Percentiles rank a stretch among this genome's conserved stretches.
Evolutionary conservation across 2,888 invertebrate genomes (phyloP).

Genomic region (Lycaena phlaeas): DNA sequence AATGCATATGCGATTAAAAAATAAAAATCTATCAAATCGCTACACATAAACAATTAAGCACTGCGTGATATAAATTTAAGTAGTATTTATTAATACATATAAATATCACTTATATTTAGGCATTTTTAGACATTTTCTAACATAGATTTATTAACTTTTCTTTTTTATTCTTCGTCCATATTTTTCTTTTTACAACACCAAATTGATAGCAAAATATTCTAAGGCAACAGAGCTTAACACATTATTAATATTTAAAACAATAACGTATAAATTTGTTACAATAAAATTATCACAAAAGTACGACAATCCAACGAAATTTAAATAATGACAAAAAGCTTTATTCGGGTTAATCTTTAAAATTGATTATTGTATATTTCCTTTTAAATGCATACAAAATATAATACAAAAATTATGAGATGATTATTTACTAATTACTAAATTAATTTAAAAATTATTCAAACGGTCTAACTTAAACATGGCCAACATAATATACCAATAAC

Average conservation of each 20-base stretch:
- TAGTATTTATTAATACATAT: neutral
- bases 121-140: neutral
- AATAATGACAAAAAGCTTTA: conserved; percentile 2
- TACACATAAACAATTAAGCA: conserved; percentile 7
- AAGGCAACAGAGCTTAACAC: neutral
- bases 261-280: neutral
- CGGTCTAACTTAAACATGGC: no score
- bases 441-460: no score
- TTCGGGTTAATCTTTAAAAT: conserved; percentile 6
- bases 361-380: neutral
- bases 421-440: conserved; percentile 3
- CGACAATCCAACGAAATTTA: conserved; percentile 4
- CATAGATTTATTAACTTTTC: neutral
- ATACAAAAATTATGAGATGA: no score
- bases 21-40: no score
- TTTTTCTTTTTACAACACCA: neutral
- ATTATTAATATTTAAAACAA: neutral
- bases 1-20: no score
- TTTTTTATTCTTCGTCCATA: neutral
- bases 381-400: neutral
- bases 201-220: neutral
- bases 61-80: conserved; percentile 8
- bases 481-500: no score
- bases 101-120: neutral
- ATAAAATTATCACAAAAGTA: conserved; percentile 2